Percentiles rank a stretch among this genome's conserved stretches.
Evolutionary conservation across 37 sponge, comb jelly and placozoan species (phyloP).

Genomic region (Beroe ovata): DNA sequence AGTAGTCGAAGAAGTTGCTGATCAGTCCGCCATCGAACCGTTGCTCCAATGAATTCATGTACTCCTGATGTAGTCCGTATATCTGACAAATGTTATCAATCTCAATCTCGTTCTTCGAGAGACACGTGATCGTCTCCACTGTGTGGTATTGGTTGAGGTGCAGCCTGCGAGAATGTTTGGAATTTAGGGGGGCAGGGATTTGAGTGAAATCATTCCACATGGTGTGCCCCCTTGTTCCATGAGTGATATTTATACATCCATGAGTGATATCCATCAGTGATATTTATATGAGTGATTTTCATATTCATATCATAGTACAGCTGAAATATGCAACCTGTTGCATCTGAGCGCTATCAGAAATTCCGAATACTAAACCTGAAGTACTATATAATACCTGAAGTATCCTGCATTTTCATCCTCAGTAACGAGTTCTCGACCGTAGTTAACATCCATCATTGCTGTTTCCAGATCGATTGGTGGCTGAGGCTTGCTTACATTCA

Average conservation of each 20-base stretch:
- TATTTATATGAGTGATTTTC: no score
- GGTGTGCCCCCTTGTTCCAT: no score
- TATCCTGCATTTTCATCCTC: slow-evolving; percentile 42
- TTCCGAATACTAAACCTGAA: no score
- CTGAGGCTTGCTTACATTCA: slow-evolving; percentile 42
- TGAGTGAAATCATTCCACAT: no score
- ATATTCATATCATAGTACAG: no score
- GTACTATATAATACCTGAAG: slow-evolving; percentile 43
- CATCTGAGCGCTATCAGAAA: no score
- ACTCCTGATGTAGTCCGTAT: slow-evolving; percentile 91
- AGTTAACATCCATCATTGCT: slow-evolving; percentile 48
- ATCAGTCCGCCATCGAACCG: slow-evolving; percentile 68
- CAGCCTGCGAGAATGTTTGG: slow-evolving; percentile 10
- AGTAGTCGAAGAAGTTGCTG: slow-evolving; percentile 66
- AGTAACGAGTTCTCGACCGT: slow-evolving; percentile 48
- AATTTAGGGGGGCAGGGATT: no score
- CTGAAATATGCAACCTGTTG: no score
- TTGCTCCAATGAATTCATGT: slow-evolving; percentile 74
- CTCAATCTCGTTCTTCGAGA: slow-evolving; percentile 74
- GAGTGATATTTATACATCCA: no score
- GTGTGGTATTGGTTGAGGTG: slow-evolving; percentile 75
- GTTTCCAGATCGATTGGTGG: slow-evolving; percentile 15
- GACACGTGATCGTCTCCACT: slow-evolving; percentile 75
- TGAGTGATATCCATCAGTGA: no score
- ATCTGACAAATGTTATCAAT: slow-evolving; percentile 76